Evolutionary conservation across 1,140 invertebrate species (phyloP).

Genomic region (Metopolophium dirhodum): DNA sequence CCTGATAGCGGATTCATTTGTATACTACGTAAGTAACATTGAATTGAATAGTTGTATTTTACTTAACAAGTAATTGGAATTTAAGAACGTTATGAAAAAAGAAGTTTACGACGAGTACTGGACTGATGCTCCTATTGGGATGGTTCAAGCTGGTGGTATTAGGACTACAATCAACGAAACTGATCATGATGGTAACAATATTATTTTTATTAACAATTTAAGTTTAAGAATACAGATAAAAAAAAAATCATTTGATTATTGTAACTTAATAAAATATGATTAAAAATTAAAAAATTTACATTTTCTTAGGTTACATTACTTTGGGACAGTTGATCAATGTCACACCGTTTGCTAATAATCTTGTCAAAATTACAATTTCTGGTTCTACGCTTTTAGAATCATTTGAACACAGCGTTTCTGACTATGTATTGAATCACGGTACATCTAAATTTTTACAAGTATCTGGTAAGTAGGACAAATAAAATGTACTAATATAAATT

Average conservation of each 20-base stretch:
- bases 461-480: constrained; percentile 36
- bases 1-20: constrained; percentile 77
- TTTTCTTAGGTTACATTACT: constrained; percentile 66
- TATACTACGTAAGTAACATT: constrained; percentile 65
- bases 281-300: not conserved
- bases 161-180: constrained; percentile 38
- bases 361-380: constrained; percentile 65
- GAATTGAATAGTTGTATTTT: not conserved
- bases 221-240: too few relatives aligned
- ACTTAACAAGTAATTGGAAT: not conserved
- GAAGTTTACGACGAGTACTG: not conserved
- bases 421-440: constrained; percentile 38
- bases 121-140: constrained; percentile 50
- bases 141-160: constrained; percentile 40
- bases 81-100: constrained; percentile 5
- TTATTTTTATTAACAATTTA: not conserved
- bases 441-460: constrained; percentile 37
- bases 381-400: constrained; percentile 62
- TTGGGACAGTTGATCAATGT: constrained; percentile 67
- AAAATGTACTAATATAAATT: not conserved
- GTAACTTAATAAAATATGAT: too few relatives aligned
- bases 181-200: constrained; percentile 21
- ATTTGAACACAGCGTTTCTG: constrained; percentile 57
- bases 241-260: too few relatives aligned
- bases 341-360: constrained; percentile 68